Evolutionary conservation across 1,140 invertebrate genomes (phyloP).

Genomic region (Leptopilina boulardi): DNA sequence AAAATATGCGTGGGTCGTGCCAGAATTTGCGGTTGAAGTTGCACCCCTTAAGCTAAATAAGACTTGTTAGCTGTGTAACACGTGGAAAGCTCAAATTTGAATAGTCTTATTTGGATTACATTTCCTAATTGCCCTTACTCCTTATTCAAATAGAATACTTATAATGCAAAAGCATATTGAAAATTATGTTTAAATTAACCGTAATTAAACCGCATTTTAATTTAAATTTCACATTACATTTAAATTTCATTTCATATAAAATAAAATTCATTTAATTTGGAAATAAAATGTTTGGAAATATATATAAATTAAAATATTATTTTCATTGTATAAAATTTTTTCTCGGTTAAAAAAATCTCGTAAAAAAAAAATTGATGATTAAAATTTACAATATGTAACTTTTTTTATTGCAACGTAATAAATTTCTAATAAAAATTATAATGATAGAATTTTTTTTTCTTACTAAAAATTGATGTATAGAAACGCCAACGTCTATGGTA

Average conservation of each 20-base stretch:
- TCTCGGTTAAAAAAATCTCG: too few species aligned
- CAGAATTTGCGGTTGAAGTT: not conserved
- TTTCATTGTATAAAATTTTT: too few species aligned
- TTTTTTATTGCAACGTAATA: not conserved
- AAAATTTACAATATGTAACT: not conserved
- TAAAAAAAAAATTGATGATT: not conserved
- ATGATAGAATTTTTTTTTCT: not conserved
- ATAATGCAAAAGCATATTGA: not conserved
- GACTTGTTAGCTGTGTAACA: conserved; percentile 12
- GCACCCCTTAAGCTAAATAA: conserved; percentile 12
- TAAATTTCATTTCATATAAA: too few species aligned
- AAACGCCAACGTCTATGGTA: not conserved
- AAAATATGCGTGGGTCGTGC: conserved; percentile 11
- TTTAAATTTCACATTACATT: too few species aligned
- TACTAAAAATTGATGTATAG: not conserved
- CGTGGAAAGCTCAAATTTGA: conserved; percentile 5
- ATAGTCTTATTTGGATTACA: not conserved
- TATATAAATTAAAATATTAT: too few species aligned
- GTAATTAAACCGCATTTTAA: not conserved
- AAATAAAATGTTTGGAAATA: too few species aligned
- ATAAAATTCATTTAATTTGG: too few species aligned
- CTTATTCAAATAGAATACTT: not conserved
- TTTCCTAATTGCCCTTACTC: not conserved
- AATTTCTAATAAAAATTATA: not conserved
- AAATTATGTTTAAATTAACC: not conserved